Base-by-base conservation (phyloP, 1,140 invertebrate genomes). In the Rhagoletis zephyria region DNA sequence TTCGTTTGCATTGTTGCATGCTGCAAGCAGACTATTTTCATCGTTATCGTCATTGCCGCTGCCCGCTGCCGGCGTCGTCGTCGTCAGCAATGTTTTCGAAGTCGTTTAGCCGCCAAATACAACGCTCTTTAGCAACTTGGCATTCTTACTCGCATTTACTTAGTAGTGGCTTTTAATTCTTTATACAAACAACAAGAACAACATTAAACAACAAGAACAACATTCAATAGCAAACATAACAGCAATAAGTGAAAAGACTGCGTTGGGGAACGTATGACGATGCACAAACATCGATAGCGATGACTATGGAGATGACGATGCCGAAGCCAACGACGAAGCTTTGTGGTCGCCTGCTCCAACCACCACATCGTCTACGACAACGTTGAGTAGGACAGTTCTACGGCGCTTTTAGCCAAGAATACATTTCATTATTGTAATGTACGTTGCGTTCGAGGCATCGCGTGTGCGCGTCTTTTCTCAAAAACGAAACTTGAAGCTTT, bases 381-480 rank as follows among this genome's bases (percentile, higher is more conserved):
- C n/a, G 48, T 42, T 67, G 30, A n/a, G 16, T 16, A 56, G 74
- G 74, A 56, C 74, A 81, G 74, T 81, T 81, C 74, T 81, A 81
- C 9, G 19, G 74, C 51, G 16, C 51, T 81, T 81, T 81, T 7
- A 56, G 74, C 45, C 4, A 81, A 81, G 74, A 81, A 81, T 81
- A 56, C 74, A 51, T 81, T 56, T 81, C 74, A 81, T 81, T 81
- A 81, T 59, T 81, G 74, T 59, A 81, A 81, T 4, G 74, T 81
- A 56, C 74, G 74, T 81, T 81, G 74, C 74, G 74, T 81, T 81
- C 74, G 74, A 81, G 74, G 74, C 51, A 81, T 81, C 48, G 74
- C 74, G 74, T 81, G 74, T 59, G 48, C 74, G 74, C 74, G 51
- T 81, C 74, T 81, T 81, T 48, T 59, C 45, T 48, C n/a, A n/a